A percentile compares a stretch with the other conserved stretches of the same genome.
Evolutionary conservation across 2,113 vertebrate species (phyloP).

Genomic region (Saccopteryx bilineata): DNA sequence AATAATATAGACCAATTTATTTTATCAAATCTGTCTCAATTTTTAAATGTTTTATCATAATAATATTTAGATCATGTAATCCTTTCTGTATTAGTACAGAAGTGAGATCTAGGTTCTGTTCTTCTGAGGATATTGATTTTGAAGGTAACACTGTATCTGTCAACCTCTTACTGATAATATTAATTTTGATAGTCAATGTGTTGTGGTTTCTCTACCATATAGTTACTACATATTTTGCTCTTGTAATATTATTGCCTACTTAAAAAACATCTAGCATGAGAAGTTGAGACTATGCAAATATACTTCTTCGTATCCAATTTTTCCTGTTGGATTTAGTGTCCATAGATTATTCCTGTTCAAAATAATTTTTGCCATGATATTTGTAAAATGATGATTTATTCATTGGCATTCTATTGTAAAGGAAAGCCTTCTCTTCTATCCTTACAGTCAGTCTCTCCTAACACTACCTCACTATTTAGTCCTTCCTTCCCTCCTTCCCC

Average conservation of each 20-base stretch:
- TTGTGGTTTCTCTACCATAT: not conserved
- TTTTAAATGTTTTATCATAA: not conserved
- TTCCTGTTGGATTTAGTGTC: constrained; percentile 5
- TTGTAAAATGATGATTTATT: constrained; percentile 35
- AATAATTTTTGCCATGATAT: constrained; percentile 12
- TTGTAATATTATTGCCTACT: not conserved
- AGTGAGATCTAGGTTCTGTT: not conserved
- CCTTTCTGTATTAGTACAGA: not conserved
- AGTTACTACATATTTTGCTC: not conserved
- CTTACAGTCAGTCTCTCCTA: not conserved
- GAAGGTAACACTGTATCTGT: not conserved
- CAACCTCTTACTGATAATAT: not conserved
- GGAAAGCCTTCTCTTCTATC: not conserved
- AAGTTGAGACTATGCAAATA: not conserved
- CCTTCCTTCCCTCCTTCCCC: not conserved
- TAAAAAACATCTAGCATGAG: not conserved
- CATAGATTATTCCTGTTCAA: constrained; percentile 17
- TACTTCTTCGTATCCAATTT: not conserved
- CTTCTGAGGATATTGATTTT: not conserved
- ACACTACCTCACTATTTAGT: too few relatives aligned
- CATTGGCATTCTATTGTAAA: not conserved
- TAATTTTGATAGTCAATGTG: not conserved
- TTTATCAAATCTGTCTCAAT: not conserved
- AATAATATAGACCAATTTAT: not conserved
- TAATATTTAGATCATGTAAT: not conserved